Evolutionary conservation across 2,888 invertebrate genomes (phyloP), one percentile per base, ranked within the genome.

Genomic region (Clusia tigrina): DNA sequence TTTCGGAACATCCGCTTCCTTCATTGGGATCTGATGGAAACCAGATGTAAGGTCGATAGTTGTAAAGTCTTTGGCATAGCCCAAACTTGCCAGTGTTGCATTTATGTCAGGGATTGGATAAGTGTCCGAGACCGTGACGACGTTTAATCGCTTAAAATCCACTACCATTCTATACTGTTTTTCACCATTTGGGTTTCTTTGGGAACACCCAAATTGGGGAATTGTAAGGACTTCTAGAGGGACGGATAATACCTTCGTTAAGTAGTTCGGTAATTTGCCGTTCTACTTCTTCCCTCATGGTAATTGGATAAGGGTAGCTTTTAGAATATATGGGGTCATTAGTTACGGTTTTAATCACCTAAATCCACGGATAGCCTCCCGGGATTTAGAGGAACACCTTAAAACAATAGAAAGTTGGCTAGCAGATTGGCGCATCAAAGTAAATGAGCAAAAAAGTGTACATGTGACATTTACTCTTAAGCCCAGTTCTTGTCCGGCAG

Each of bases 231-330:
- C 71, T 74, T 46, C 67, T 70, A 0, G 75, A 75, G 15, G 69
- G 70, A 58, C 74, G 64, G 15, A 79, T 78, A 1, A 80, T 74
- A 1, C 69, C 63, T 55, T 74, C 73, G 2, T 73, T 53, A 12
- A 79, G 52, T 52, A 82, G 66, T 69, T 77, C 71, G 1, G 68
- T 23, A 0, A 81, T 71, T 67, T 82, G 78, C 6, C 55, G 68
- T 2, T 79, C 69, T 1, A 82, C 78, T 66, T 80, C 81, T n/a
- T 56, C 26, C 59, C 76, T 68, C 67, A 80, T 74, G 20, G 73
- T 67, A 23, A 76, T 69, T 0, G 81, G 82, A 59, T 80, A 81
- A 10, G 80, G 66, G 63, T 82, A 81, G 2, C 71, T 69, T 71
- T 80, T 79, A 0, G 74, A 64, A 53, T 71, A 74, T 2, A 80